phyloP scores from a whole-genome alignment of 2,888 invertebrate species.

The Pheosia tremula region DNA sequence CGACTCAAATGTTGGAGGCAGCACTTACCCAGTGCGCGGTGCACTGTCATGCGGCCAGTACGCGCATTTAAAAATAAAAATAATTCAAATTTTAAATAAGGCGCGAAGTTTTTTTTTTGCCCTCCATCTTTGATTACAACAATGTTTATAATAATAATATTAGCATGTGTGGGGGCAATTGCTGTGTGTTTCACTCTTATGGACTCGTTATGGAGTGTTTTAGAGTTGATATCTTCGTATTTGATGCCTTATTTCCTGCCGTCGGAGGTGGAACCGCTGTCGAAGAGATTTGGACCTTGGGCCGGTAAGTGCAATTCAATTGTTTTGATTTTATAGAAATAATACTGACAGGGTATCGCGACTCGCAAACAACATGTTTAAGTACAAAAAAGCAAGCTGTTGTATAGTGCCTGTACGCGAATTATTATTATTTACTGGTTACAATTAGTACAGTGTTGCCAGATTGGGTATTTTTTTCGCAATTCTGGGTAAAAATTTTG shows the following conservation, averaged over 20 bases:
- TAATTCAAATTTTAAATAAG: conserved; percentile 20
- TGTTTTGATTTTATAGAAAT: too few species aligned
- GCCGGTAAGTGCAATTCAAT: conserved; percentile 87
- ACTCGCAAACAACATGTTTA: too few species aligned
- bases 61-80: conserved; percentile 30
- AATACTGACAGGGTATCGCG: too few species aligned
- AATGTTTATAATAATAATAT: conserved; percentile 46
- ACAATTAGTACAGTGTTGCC: too few species aligned
- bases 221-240: conserved; percentile 84
- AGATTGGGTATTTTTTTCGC: too few species aligned
- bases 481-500: too few species aligned
- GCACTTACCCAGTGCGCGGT: conserved; percentile 42
- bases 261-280: conserved; percentile 83
- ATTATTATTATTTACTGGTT: too few species aligned
- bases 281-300: conserved; percentile 92
- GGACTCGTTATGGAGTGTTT: conserved; percentile 85
- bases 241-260: conserved; percentile 88
- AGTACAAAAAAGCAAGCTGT: too few species aligned
- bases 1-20: conserved; percentile 35
- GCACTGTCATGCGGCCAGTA: conserved; percentile 41
- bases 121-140: conserved; percentile 16
- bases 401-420: too few species aligned
- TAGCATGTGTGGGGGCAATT: conserved; percentile 81
- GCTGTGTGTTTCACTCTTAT: conserved; percentile 76
- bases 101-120: conserved; percentile 16